Percentiles rank a stretch among this genome's conserved stretches.
These are phyloP conservation scores for Borostomias antarcticus DNA, from an alignment of 2,797 vertebrate species.

Conservation along the genomic window DNA sequence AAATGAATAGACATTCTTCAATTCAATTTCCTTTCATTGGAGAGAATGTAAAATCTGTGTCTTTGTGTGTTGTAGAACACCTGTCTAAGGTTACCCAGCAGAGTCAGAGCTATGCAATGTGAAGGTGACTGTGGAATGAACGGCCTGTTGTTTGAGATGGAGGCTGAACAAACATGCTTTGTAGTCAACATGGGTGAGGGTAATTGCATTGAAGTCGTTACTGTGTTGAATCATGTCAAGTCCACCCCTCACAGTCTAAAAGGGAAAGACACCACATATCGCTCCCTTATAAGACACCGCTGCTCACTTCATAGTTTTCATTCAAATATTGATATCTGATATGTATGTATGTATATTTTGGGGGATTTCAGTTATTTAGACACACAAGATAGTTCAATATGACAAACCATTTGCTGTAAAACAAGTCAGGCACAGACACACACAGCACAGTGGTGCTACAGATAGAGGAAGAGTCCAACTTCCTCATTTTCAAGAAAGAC, in stretches of 20 bases:
- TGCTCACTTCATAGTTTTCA: background rate
- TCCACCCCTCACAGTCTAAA: conserved; percentile 53
- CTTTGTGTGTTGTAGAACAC: too few species aligned
- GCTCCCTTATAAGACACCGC: background rate
- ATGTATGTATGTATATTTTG: too few species aligned
- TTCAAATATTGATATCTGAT: conserved; percentile 20
- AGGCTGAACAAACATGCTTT: conserved; percentile 61
- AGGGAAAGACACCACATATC: conserved; percentile 29
- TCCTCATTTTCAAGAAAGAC: conserved; percentile 52
- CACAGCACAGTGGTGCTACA: background rate
- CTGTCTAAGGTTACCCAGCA: too few species aligned
- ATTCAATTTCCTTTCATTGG: too few species aligned
- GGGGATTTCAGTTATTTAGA: too few species aligned
- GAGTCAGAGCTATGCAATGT: too few species aligned
- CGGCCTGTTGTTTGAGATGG: conserved; percentile 61
- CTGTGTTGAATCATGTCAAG: conserved; percentile 68
- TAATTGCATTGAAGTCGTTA: conserved; percentile 74
- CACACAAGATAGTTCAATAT: too few species aligned
- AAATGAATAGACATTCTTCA: too few species aligned
- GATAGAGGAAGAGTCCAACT: conserved; percentile 26
- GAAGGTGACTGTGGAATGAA: conserved; percentile 71
- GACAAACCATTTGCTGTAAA: too few species aligned
- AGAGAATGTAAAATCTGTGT: too few species aligned
- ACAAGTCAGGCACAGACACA: background rate
- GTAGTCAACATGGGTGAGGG: conserved; percentile 64